These are phyloP conservation scores for Dinoponera quadriceps DNA, from an alignment of 1,140 invertebrate genomes.

Conservation along the genomic window DNA sequence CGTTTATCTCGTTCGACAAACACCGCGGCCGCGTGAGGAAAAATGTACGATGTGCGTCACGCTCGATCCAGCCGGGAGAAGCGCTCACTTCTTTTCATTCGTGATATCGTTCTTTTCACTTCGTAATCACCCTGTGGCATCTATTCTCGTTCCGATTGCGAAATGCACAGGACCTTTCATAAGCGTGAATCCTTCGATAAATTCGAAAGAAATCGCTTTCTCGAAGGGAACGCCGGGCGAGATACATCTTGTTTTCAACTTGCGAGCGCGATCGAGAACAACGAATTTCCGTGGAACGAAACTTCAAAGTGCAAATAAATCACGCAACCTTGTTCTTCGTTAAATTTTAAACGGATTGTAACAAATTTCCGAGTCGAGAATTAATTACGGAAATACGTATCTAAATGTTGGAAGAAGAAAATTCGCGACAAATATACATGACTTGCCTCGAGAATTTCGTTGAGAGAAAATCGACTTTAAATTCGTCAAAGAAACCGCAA, in stretches of 20 bases:
- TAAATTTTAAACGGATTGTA: neutral
- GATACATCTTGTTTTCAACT: neutral
- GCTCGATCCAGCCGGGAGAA: conserved; percentile 13
- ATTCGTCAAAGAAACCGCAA: neutral
- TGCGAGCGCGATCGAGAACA: neutral
- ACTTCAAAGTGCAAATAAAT: neutral
- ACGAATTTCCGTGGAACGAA: neutral
- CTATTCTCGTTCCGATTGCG: conserved; percentile 28
- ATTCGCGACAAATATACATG: neutral
- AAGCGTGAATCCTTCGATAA: neutral
- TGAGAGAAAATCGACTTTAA: neutral
- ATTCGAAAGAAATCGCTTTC: neutral
- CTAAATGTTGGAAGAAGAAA: neutral
- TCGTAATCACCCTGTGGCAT: neutral
- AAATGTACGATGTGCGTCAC: conserved; percentile 4
- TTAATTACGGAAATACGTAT: neutral
- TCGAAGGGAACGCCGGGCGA: no score
- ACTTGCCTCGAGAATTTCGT: neutral
- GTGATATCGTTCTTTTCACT: neutral
- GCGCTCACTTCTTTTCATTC: conserved; percentile 30
- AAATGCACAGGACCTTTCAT: conserved; percentile 3
- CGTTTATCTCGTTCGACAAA: conserved; percentile 17
- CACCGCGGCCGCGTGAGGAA: conserved; percentile 1
- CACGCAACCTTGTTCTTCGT: neutral
- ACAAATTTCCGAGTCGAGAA: neutral